Percentiles rank a stretch among this genome's conserved stretches.
Conservation (phyloP, 1,140 invertebrate genomes). For the Nasonia vitripennis region DNA sequence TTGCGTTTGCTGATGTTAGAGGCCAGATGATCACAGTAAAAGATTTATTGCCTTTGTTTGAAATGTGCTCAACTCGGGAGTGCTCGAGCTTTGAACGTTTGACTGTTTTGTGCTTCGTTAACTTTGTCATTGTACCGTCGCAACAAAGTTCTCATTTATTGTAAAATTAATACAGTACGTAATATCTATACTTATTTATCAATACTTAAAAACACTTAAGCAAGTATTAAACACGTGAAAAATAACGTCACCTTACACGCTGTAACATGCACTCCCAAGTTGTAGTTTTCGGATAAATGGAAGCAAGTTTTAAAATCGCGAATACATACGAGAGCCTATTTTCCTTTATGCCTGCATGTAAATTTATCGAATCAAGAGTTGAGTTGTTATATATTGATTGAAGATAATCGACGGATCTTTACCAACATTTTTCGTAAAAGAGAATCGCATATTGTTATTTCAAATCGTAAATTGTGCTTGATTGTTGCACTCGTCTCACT, state of each 20-base stretch:
- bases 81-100: constrained; percentile 31
- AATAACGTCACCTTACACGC: constrained; percentile 15
- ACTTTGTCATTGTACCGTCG: constrained; percentile 13
- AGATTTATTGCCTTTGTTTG: constrained; percentile 51
- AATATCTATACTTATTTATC: constrained; percentile 39
- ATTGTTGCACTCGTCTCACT: constrained; percentile 19
- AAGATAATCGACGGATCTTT: constrained; percentile 22
- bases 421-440: constrained; percentile 15
- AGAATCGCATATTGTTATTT: constrained; percentile 28
- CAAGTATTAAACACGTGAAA: constrained; percentile 42
- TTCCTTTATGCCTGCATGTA: not conserved
- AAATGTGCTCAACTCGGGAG: constrained; percentile 19
- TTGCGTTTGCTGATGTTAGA: constrained; percentile 33
- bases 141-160: constrained; percentile 17
- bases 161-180: constrained; percentile 44
- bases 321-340: not conserved
- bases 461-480: constrained; percentile 39
- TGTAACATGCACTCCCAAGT: constrained; percentile 40
- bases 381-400: constrained; percentile 1
- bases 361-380: constrained; percentile 38
- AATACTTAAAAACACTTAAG: constrained; percentile 46
- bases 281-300: not conserved
- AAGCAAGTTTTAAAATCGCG: constrained; percentile 12
- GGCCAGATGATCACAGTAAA: constrained; percentile 51
- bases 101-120: constrained; percentile 9